These are phyloP conservation scores for Erinaceus europaeus DNA, from an alignment of 2,113 vertebrate species.

Conservation along the genomic window DNA sequence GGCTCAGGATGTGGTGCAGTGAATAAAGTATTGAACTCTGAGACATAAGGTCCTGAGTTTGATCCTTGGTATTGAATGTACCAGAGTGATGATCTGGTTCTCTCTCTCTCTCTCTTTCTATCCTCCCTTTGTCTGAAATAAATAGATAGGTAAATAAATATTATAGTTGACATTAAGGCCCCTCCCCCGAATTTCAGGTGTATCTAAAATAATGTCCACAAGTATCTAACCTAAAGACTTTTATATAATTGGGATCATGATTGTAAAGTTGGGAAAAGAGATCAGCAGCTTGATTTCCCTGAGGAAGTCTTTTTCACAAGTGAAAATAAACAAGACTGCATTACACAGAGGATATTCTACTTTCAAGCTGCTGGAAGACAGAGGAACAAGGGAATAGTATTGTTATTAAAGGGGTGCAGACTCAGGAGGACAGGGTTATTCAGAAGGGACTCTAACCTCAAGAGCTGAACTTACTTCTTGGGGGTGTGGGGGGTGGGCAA, in stretches of 20 bases:
- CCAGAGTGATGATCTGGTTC: no score
- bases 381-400: neutral
- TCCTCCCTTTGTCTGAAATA: no score
- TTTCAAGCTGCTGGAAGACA: neutral
- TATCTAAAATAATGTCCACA: conserved; percentile 16
- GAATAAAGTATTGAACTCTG: no score
- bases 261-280: neutral
- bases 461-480: neutral
- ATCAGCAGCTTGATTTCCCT: conserved; percentile 21
- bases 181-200: no score
- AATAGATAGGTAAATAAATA: no score
- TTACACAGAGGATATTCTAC: neutral
- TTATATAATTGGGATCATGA: neutral
- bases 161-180: no score
- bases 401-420: neutral
- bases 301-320: neutral
- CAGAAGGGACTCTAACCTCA: neutral
- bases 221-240: neutral
- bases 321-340: conserved; percentile 16
- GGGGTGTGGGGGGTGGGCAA: no score
- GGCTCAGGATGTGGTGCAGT: no score
- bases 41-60: no score
- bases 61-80: no score
- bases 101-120: no score
- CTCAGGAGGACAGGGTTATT: neutral